Conservation (phyloP, 2,113 vertebrate genomes). For the Fregata magnificens region DNA sequence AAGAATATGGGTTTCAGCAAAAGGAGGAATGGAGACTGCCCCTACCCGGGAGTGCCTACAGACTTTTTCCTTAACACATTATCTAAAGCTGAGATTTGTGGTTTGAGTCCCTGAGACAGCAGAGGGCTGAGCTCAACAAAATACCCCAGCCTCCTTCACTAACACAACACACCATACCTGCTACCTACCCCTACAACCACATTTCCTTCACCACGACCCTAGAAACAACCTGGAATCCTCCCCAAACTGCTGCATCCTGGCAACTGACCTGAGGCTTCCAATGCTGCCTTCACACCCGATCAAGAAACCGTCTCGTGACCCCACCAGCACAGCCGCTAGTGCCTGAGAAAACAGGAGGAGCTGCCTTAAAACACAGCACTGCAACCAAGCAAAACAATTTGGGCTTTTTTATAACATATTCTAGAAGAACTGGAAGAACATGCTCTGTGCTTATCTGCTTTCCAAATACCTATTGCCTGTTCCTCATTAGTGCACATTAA, state of each 20-base stretch:
- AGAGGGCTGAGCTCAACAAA: not conserved
- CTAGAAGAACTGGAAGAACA: not conserved
- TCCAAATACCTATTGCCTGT: not conserved
- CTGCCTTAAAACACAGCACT: not conserved
- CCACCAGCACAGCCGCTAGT: not conserved
- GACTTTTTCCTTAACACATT: not conserved
- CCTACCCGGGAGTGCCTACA: not conserved
- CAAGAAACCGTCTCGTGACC: not conserved
- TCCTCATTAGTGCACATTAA: conserved; percentile 19
- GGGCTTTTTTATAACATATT: not conserved
- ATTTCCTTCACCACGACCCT: not conserved
- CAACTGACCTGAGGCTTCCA: not conserved
- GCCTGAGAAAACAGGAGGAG: not conserved
- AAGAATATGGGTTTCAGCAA: not conserved
- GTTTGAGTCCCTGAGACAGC: not conserved
- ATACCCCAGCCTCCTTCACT: not conserved
- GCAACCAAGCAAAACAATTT: not conserved
- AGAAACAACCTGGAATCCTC: not conserved
- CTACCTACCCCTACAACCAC: not conserved
- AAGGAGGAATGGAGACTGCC: not conserved
- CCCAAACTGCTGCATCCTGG: not conserved
- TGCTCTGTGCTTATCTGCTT: conserved; percentile 22
- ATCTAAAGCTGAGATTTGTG: not conserved
- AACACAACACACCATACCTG: not conserved
- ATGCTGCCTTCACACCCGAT: not conserved